Evolutionary conservation across 2,113 vertebrate species (phyloP), one percentile per base, ranked within the genome.

Genomic region (Rhinopomastus cyanomelas): DNA sequence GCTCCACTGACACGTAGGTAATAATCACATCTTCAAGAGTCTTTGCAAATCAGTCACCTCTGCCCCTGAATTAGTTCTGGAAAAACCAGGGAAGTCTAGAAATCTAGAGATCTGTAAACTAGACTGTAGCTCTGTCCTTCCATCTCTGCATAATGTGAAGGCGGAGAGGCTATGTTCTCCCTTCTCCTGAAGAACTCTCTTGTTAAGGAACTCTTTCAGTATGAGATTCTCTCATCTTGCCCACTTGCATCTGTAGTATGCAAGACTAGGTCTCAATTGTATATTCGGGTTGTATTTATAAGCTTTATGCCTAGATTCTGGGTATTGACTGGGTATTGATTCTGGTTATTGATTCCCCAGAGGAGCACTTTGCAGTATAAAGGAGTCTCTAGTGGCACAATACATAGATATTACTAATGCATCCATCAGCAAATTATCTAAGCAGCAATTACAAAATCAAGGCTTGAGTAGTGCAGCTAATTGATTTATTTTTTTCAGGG

Each of bases 1-100:
- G 60, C 60, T 89, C 64, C 44, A 56, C 44, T 80, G 91, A 82
- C 51, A 87, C 14, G 64, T 29, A 91, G 34, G n/a, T 92, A 93
- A 94, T 51, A 65, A 80, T 82, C 59, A 32, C 36, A 26, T 80
- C 42, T 85, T 85, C 62, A 90, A 56, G 17, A 82, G 5, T 46
- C 86, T 87, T 85, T 95, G 74, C 19, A 90, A 93, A 92, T 90
- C 67, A 87, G 74, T 82, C 64, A 93, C 62, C 74, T 79, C 67
- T 90, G 67, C 25, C 59, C 39, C 37, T 9, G n/a, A 90, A 81
- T 72, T 66, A 76, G 44, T 73, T 92, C 20, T 87, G 73, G 4
- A 92, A 84, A 76, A 42, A 30, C 52, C 25, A 62, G 32, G 6
- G 26, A 77, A 81, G 22, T 65, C 71, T 76, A 51, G 72, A 86